Percentiles rank a stretch among this genome's conserved stretches.
Evolutionary conservation across 2,888 invertebrate species (phyloP).

Genomic region (Limulus polyphemus): DNA sequence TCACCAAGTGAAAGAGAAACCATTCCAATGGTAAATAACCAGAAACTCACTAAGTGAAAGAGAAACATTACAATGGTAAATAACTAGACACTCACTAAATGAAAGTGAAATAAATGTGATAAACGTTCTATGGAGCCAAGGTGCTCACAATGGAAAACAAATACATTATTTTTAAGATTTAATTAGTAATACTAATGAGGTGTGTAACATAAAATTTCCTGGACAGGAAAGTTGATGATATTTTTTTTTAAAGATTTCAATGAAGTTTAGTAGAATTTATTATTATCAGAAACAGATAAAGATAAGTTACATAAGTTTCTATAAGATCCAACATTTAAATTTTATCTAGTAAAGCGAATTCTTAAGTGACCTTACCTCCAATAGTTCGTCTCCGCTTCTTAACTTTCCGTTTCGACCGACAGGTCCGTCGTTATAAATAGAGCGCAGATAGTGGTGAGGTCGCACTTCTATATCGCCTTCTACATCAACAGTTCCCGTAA

Average conservation of each 20-base stretch:
- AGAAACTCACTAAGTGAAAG: neutral
- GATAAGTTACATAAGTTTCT: no score
- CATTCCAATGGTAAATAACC: no score
- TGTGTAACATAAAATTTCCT: no score
- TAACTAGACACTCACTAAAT: neutral
- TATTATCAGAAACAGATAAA: neutral
- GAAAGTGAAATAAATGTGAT: no score
- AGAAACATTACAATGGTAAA: neutral
- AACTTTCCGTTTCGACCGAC: conserved; percentile 82
- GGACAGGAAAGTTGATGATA: no score
- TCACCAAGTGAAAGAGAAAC: no score
- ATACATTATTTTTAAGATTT: no score
- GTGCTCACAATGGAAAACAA: no score
- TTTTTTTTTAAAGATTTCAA: neutral
- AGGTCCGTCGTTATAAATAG: conserved; percentile 90
- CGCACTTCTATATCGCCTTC: conserved; percentile 92
- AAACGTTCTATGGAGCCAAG: no score
- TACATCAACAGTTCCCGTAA: conserved; percentile 97
- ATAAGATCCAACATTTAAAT: no score
- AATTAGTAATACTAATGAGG: no score
- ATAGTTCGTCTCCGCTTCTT: conserved; percentile 85
- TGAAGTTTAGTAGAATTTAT: neutral
- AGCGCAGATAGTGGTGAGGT: conserved; percentile 96
- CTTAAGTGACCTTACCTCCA: conserved; percentile 50
- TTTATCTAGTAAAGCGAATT: no score